These are phyloP conservation scores for Columba livia DNA, from an alignment of 2,113 vertebrate genomes.

Conservation along the genomic window DNA sequence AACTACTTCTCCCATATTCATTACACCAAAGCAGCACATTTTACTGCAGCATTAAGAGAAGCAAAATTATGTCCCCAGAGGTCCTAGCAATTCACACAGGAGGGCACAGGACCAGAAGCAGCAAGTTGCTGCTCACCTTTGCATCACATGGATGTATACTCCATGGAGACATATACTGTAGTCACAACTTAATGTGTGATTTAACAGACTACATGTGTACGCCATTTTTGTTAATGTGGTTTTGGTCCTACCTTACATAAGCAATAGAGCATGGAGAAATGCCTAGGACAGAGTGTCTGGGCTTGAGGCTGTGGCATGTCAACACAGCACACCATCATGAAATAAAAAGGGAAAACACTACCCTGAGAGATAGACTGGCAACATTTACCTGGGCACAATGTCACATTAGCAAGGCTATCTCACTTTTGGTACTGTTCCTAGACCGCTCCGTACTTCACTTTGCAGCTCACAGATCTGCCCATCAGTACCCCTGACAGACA, in stretches of 20 bases:
- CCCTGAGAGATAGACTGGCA: background rate
- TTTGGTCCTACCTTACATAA: background rate
- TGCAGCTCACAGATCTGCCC: background rate
- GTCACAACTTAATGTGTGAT: background rate
- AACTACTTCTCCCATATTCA: background rate
- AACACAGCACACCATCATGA: background rate
- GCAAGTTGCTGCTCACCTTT: background rate
- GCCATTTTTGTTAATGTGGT: background rate
- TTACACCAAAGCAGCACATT: background rate
- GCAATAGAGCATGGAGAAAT: background rate
- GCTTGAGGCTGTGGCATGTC: background rate
- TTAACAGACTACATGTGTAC: background rate
- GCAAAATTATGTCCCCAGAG: background rate
- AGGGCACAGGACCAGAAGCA: background rate
- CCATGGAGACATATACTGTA: background rate
- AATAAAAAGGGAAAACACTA: background rate
- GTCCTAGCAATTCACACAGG: background rate
- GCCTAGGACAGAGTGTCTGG: background rate
- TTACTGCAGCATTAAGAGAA: background rate
- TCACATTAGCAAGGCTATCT: background rate
- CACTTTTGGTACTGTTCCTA: background rate
- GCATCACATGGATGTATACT: background rate
- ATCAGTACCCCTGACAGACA: background rate
- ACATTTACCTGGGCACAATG: background rate
- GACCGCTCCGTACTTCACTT: accelerated